Base-by-base conservation (phyloP, 1,140 invertebrate species). In the Panulirus ornatus region DNA sequence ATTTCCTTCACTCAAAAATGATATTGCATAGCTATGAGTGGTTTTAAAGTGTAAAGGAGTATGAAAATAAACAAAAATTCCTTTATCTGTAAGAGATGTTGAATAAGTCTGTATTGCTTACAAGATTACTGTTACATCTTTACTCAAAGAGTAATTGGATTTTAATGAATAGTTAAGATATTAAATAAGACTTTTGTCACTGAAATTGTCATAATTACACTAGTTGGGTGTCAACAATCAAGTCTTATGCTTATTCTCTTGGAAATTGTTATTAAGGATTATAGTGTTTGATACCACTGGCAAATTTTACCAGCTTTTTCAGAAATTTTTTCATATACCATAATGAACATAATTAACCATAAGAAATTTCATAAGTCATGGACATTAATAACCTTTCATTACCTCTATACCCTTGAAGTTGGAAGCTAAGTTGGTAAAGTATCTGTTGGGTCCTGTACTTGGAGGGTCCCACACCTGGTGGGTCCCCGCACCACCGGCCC, bases 401-500 rank as follows among this genome's bases (percentile, higher is more conserved):
- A 3, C 27, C 75, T 22, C 40, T 30, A 14, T 30, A 19, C 40
- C 11, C 42, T 40, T 78, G 75, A 22, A 27, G 5, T 66, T 66
- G 58, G 58, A 66, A 30, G 8, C 58, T 66, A 66, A 27, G 58
- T 66, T 30, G 27, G 58, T 8, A 66, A 30, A 30, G 27, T 66
- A 66, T 58, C 54, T 58, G 9, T 76, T 42, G 75, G 75, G 42
- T 73, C 40, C 75, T 78, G 40, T 47, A n/a, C 75, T 47, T 27
- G 75, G 40, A 16, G 75, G 40, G 34, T 78, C 40, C 75, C 9
- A 27, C 16, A 66, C 81, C 51, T 66, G 81, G 51, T 40, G 81
- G 58, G 51, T 30, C 58, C 58, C 36, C 40, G n/a, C 81, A 38
- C 51, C 38, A 40, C 58, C 36, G 81, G 30, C 81, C 81, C 38